Percentiles rank a stretch among this genome's conserved stretches.
Conservation (phyloP, 2,888 invertebrate genomes). For the Sarcophaga carnaria region DNA sequence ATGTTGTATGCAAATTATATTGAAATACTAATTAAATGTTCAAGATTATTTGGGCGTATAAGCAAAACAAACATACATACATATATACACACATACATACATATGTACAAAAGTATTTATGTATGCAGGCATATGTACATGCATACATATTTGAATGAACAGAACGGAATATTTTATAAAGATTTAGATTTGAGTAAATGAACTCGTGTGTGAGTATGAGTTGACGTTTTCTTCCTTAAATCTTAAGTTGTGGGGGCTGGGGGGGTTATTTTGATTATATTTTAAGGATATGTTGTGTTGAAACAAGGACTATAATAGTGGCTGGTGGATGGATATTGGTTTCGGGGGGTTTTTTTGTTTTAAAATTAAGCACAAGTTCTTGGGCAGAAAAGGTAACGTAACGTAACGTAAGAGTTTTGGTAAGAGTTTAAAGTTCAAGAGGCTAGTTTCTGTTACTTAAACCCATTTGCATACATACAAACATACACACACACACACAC, state of each 20-base stretch:
- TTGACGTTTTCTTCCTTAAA: slow-evolving; percentile 4
- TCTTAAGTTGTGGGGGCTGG: background rate
- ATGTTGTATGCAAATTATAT: slow-evolving; percentile 54
- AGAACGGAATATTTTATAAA: slow-evolving; percentile 10
- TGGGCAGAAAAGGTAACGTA: too few species aligned
- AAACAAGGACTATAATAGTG: slow-evolving; percentile 4
- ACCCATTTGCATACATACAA: background rate
- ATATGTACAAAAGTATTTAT: too few species aligned
- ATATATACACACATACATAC: too few species aligned
- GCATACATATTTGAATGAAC: too few species aligned
- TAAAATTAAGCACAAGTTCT: too few species aligned
- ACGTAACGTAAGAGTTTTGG: too few species aligned
- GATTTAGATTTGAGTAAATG: background rate
- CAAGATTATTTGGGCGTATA: slow-evolving; percentile 51
- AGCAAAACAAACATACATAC: background rate
- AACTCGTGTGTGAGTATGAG: slow-evolving; percentile 10
- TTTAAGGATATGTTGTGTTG: slow-evolving; percentile 3
- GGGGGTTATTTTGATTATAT: too few species aligned
- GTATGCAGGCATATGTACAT: too few species aligned
- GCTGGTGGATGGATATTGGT: background rate
- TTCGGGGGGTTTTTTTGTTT: too few species aligned
- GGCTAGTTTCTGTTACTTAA: background rate
- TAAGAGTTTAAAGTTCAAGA: too few species aligned
- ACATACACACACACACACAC: background rate
- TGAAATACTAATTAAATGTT: slow-evolving; percentile 77